Percentiles rank a stretch among this genome's conserved stretches.
Evolutionary conservation across 2,888 invertebrate genomes (phyloP).

Genomic region (Agrotis clavis): DNA sequence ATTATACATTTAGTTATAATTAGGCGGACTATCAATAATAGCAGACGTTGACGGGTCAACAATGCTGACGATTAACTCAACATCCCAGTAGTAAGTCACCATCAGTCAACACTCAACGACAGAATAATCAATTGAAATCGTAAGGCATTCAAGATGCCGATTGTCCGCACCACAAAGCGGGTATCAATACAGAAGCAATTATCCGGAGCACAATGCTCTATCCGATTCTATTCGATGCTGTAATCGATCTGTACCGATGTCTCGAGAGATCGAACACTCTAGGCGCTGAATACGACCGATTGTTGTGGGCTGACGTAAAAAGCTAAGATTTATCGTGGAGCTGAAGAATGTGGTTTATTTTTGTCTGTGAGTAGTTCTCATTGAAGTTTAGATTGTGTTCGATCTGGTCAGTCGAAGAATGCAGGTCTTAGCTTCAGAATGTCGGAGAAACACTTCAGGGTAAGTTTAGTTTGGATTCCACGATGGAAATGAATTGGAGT

Average conservation of each 20-base stretch:
- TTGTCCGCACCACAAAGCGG: conserved; percentile 58
- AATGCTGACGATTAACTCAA: conserved; percentile 19
- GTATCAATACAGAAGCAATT: conserved; percentile 67
- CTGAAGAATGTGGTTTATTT: conserved; percentile 59
- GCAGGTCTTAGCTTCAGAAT: conserved; percentile 32
- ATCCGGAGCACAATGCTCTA: conserved; percentile 63
- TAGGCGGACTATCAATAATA: neutral
- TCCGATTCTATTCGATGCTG: conserved; percentile 60
- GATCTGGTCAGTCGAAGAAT: conserved; percentile 55
- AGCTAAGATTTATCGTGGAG: conserved; percentile 60
- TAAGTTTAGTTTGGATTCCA: conserved; percentile 22
- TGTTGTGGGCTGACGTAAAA: conserved; percentile 62
- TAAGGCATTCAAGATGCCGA: conserved; percentile 49
- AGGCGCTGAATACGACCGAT: conserved; percentile 57
- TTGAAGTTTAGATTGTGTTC: conserved; percentile 63
- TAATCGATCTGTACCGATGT: conserved; percentile 62
- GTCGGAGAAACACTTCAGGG: conserved; percentile 29
- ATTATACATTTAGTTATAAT: neutral
- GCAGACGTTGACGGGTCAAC: neutral
- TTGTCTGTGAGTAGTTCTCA: conserved; percentile 59
- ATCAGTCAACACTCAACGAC: conserved; percentile 34
- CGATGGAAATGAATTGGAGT: conserved; percentile 33
- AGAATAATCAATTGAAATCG: conserved; percentile 53
- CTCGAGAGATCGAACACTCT: conserved; percentile 62
- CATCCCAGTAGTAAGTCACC: conserved; percentile 12